phyloP scores from a whole-genome alignment of 2,113 vertebrate genomes.

The Xenus cinereus region DNA sequence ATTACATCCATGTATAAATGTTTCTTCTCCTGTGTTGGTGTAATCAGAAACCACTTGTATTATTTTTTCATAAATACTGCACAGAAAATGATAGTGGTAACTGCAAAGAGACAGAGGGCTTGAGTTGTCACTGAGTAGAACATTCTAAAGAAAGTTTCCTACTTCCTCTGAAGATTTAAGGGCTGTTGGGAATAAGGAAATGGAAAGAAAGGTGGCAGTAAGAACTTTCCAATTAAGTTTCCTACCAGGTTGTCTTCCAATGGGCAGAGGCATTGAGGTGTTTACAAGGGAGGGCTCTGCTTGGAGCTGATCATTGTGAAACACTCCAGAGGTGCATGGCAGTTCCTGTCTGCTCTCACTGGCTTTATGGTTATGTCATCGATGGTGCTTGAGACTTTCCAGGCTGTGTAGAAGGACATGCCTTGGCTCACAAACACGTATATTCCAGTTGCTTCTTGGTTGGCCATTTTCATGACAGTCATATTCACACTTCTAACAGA shows the following conservation, averaged over 20 bases:
- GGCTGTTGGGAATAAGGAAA: background rate
- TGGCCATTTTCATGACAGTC: background rate
- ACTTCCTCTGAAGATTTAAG: background rate
- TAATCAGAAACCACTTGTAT: background rate
- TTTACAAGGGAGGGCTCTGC: background rate
- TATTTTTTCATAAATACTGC: background rate
- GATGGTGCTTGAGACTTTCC: background rate
- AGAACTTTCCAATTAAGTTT: slow-evolving; percentile 1
- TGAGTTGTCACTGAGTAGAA: background rate
- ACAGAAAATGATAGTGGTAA: background rate
- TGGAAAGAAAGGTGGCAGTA: background rate
- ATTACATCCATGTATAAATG: background rate
- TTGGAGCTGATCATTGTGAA: background rate
- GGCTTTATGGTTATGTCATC: background rate
- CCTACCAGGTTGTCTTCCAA: background rate
- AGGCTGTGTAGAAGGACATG: background rate
- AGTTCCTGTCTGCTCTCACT: background rate
- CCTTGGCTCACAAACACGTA: background rate
- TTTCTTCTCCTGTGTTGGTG: background rate
- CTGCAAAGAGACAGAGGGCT: background rate
- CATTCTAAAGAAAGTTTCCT: background rate
- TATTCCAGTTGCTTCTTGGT: background rate
- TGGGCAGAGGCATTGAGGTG: background rate
- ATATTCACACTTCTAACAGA: background rate
- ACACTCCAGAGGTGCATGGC: background rate